Conservation (phyloP, 2,113 vertebrate genomes). For the Quiscalus mexicanus region DNA sequence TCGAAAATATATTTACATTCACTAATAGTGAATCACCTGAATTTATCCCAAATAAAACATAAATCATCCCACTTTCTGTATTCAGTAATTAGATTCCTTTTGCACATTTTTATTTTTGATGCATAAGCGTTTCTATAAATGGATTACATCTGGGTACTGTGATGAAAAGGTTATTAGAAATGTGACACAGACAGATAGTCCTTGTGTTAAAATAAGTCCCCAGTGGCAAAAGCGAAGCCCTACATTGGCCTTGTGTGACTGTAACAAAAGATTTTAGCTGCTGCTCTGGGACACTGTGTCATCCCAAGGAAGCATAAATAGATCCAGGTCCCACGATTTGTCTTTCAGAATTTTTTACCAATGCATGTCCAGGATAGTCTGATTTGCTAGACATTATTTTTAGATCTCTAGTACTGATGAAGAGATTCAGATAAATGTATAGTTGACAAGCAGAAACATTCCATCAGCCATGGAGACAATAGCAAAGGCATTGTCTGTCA, state of each 20-base stretch:
- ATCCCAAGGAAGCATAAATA: neutral
- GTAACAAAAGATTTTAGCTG: neutral
- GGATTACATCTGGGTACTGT: neutral
- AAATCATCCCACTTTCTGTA: neutral
- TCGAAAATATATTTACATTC: neutral
- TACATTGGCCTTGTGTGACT: neutral
- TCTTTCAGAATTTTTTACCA: neutral
- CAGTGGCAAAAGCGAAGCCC: neutral
- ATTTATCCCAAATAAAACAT: neutral
- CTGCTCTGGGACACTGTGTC: neutral
- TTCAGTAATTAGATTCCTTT: slow-evolving; percentile 16
- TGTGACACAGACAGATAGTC: slow-evolving; percentile 17
- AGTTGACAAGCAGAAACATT: neutral
- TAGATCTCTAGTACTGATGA: neutral
- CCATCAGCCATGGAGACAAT: neutral
- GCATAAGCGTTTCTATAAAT: slow-evolving; percentile 43
- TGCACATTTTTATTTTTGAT: slow-evolving; percentile 23
- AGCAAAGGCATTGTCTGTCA: neutral
- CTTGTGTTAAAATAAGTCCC: slow-evolving; percentile 8
- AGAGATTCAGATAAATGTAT: neutral
- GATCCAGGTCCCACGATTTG: neutral
- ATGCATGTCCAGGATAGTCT: neutral
- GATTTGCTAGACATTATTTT: neutral
- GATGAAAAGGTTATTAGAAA: slow-evolving; percentile 40
- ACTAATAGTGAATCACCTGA: neutral